These are phyloP conservation scores for Astur gentilis DNA, from an alignment of 2,113 vertebrate genomes.

Conservation along the genomic window DNA sequence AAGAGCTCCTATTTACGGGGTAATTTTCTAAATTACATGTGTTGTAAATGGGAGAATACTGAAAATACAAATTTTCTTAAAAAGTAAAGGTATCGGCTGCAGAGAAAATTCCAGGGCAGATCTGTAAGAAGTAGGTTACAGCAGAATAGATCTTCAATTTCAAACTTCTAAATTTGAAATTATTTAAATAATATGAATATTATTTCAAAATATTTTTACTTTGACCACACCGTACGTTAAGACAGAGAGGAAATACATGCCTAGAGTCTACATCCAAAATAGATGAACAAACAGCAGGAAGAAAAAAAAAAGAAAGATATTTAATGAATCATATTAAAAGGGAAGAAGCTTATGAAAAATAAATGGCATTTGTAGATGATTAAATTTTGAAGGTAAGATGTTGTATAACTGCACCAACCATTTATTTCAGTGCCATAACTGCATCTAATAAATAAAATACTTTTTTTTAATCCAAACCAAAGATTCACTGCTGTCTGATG, in stretches of 20 bases:
- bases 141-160: background rate
- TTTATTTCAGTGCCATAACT: slow-evolving; percentile 21
- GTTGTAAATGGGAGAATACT: background rate
- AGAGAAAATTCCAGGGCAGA: background rate
- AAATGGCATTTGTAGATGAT: slow-evolving; percentile 30
- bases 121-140: background rate
- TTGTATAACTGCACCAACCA: slow-evolving; percentile 1
- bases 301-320: background rate
- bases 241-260: background rate
- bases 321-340: slow-evolving; percentile 5
- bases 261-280: background rate
- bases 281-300: background rate
- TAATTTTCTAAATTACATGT: background rate
- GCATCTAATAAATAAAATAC: slow-evolving; percentile 14
- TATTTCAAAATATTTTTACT: background rate
- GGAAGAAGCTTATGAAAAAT: slow-evolving; percentile 30
- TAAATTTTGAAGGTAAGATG: slow-evolving; percentile 49
- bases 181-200: background rate
- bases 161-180: background rate
- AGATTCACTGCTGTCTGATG: background rate
- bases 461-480: background rate
- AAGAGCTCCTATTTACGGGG: background rate
- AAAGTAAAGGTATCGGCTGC: background rate
- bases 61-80: background rate
- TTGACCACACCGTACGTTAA: background rate